A percentile compares a stretch with the other conserved stretches of the same genome.
These are phyloP conservation scores for Uloborus diversus DNA, from an alignment of 1,140 invertebrate genomes.

Conservation along the genomic window DNA sequence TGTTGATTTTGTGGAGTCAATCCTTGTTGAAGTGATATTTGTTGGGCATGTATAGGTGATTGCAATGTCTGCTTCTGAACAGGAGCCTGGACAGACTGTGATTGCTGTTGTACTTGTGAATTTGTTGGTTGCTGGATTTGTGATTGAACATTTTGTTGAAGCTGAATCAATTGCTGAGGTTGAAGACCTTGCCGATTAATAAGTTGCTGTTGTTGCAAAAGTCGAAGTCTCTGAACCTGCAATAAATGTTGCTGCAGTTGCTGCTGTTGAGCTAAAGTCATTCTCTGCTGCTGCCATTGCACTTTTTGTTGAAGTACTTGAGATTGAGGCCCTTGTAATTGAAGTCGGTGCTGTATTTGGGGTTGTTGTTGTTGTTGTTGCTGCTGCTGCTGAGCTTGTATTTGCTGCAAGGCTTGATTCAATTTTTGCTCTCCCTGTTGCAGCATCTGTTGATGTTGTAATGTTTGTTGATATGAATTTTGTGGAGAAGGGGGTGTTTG, in stretches of 20 bases:
- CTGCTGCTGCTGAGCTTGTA: conserved; percentile 57
- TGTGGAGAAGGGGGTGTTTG: background rate
- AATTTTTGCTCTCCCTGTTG: conserved; percentile 49
- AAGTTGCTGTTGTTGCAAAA: conserved; percentile 64
- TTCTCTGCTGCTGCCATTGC: conserved; percentile 46
- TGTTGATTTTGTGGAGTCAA: conserved; percentile 39
- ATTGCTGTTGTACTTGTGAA: conserved; percentile 32
- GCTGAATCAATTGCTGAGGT: conserved; percentile 56
- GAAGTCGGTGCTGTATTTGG: conserved; percentile 61
- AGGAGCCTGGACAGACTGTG: conserved; percentile 38
- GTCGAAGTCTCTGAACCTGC: conserved; percentile 52
- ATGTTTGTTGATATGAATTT: conserved; percentile 30
- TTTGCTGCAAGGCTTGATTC: conserved; percentile 55
- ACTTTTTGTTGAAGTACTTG: conserved; percentile 60
- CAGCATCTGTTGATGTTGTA: conserved; percentile 57
- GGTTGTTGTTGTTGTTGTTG: conserved; percentile 36
- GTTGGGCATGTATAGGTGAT: conserved; percentile 1
- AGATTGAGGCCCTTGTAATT: conserved; percentile 59
- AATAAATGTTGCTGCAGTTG: conserved; percentile 38
- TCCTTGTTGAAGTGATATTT: conserved; percentile 37
- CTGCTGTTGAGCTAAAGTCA: conserved; percentile 22
- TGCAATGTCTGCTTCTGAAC: conserved; percentile 19
- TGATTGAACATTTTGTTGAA: conserved; percentile 34
- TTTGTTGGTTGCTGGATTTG: conserved; percentile 28
- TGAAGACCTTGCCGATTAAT: conserved; percentile 54